A percentile compares a stretch with the other conserved stretches of the same genome.
Evolutionary conservation across 2,113 vertebrate species (phyloP).

Genomic region (Pygoscelis antarcticus): DNA sequence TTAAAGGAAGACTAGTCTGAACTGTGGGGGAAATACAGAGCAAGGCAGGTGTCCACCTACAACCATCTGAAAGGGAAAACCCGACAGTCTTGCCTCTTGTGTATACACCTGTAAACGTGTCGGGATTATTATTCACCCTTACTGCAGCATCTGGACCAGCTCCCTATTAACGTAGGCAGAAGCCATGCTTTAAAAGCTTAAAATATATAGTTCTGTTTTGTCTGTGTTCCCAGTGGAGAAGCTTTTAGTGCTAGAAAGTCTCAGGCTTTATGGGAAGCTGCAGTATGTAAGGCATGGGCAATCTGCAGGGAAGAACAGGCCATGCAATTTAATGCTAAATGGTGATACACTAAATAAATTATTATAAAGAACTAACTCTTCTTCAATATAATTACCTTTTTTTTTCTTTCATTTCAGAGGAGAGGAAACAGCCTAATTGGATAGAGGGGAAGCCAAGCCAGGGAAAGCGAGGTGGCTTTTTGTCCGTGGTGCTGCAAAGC

Average conservation of each 20-base stretch:
- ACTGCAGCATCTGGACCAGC: background rate
- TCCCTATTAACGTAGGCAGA: accelerated
- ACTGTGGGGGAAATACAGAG: background rate
- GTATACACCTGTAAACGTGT: accelerated
- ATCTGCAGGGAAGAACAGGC: background rate
- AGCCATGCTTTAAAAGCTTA: background rate
- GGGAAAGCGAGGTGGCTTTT: background rate
- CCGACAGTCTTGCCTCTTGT: background rate
- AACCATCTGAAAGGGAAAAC: background rate
- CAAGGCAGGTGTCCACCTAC: background rate
- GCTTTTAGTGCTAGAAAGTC: background rate
- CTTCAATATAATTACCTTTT: background rate
- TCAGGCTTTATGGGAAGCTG: background rate
- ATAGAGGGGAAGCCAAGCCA: background rate
- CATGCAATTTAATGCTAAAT: background rate
- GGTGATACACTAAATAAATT: background rate
- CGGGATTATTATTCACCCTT: background rate
- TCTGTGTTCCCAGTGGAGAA: accelerated
- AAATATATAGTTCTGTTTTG: background rate
- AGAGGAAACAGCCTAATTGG: background rate
- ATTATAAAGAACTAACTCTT: background rate
- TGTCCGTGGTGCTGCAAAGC: background rate
- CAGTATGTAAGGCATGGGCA: background rate
- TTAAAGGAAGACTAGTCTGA: background rate
- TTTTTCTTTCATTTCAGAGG: background rate